Conservation (phyloP, 2,797 vertebrate species). For the Basileuterus tristriatus region DNA sequence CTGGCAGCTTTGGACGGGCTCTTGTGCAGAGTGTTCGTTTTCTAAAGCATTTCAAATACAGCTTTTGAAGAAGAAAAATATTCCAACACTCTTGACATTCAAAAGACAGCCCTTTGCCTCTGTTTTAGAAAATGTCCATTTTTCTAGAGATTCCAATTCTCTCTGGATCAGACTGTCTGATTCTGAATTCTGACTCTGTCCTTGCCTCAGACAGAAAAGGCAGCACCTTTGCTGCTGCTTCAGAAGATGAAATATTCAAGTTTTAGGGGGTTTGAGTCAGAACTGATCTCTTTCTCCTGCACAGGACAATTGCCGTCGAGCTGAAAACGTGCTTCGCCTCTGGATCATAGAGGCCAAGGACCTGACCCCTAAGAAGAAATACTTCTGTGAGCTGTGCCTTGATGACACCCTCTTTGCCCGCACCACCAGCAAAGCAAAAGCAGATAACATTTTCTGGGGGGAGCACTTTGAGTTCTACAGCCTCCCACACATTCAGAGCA, state of each 20-base stretch:
- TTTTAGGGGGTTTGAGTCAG: background rate
- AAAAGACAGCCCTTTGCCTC: background rate
- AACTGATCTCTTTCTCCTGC: background rate
- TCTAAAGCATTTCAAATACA: background rate
- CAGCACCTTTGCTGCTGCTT: background rate
- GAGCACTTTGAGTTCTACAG: conserved; percentile 92
- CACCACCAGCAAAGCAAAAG: conserved; percentile 93
- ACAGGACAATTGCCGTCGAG: conserved; percentile 91
- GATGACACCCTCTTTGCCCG: conserved; percentile 94
- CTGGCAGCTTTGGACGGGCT: background rate
- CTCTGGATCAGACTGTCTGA: background rate
- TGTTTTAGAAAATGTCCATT: background rate
- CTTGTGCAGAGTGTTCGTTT: background rate
- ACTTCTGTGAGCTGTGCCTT: conserved; percentile 97
- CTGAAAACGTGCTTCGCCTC: conserved; percentile 90
- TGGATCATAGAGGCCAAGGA: conserved; percentile 99
- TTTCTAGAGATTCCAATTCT: background rate
- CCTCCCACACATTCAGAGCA: conserved; percentile 84
- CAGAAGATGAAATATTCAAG: background rate
- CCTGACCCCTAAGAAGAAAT: conserved; percentile 92
- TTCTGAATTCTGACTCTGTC: background rate
- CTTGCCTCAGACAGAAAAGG: background rate
- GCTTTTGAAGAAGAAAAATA: background rate
- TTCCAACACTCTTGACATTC: background rate
- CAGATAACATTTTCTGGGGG: conserved; percentile 95